phyloP scores from a whole-genome alignment of 1,140 invertebrate species.

The silkworm (Bombyx mori) region ASM3026992v2 NC_085107.1:6001001-6001500 shows the following conservation, averaged over 20 bases:
- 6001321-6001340: constrained; percentile 64
- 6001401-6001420: too few relatives aligned
- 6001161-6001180: constrained; percentile 55
- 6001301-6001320: constrained; percentile 76
- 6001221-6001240: constrained; percentile 64
- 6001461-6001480: constrained; percentile 9
- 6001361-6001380: too few relatives aligned
- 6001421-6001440: too few relatives aligned
- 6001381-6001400: too few relatives aligned
- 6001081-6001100: constrained; percentile 73
- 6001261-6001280: constrained; percentile 50
- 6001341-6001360: constrained; percentile 29
- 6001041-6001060: constrained; percentile 54
- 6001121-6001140: constrained; percentile 54
- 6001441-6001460: background rate
- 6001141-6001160: constrained; percentile 51
- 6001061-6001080: constrained; percentile 71
- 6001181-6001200: constrained; percentile 65
- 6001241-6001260: constrained; percentile 70
- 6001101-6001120: constrained; percentile 53
- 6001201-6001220: constrained; percentile 73
- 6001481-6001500: constrained; percentile 7
- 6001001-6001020: constrained; percentile 61
- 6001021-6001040: constrained; percentile 78
- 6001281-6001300: constrained; percentile 70